phyloP scores from a whole-genome alignment of 2,888 invertebrate species.

The Formica aserva region DNA sequence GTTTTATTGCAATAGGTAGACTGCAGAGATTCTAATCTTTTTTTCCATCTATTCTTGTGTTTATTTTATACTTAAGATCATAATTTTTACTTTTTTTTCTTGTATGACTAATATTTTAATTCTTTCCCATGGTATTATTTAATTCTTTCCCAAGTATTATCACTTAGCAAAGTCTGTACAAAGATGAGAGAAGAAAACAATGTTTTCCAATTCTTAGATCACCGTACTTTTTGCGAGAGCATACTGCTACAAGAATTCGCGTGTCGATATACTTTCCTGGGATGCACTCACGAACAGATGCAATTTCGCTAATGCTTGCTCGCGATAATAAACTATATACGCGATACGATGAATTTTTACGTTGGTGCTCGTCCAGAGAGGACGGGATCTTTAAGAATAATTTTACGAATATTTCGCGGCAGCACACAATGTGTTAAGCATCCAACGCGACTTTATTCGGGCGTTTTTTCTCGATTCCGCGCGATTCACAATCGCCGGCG shows the following conservation, averaged over 20 bases:
- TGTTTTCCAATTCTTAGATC: background rate
- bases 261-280: background rate
- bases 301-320: conserved; percentile 26
- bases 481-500: background rate
- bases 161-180: background rate
- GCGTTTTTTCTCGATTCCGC: background rate
- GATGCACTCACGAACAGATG: conserved; percentile 13
- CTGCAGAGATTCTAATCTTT: background rate
- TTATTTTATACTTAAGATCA: background rate
- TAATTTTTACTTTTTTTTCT: background rate
- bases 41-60: background rate
- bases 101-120: background rate
- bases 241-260: background rate
- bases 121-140: background rate
- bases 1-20: background rate
- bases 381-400: background rate
- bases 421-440: background rate
- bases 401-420: background rate
- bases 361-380: background rate
- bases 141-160: background rate
- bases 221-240: background rate
- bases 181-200: background rate
- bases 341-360: conserved; percentile 28
- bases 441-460: background rate
- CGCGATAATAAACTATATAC: conserved; percentile 7